Base-by-base conservation (phyloP, 2,888 invertebrate species). In the Disparrhopalites patrizii region DNA sequence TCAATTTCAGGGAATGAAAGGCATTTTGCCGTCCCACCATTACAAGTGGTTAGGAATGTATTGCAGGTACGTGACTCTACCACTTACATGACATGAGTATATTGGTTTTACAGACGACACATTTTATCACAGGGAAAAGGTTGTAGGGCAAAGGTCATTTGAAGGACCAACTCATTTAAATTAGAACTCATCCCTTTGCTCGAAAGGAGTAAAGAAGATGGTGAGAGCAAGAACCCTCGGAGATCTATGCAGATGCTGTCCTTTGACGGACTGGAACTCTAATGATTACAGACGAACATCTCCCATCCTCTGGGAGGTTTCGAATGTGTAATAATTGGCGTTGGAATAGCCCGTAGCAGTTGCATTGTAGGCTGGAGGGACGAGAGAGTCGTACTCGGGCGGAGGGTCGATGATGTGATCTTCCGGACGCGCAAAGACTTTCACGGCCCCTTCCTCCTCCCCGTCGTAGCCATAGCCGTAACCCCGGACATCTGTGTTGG, bases 331-430 rank as follows among this genome's bases (percentile, higher is more conserved):
- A 23, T 47, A 47, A 7, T 20, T 25, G 3, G 47, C 23, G 18
- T 30, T 33, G 40, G 52, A 23, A 8, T 43, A 30, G 23, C 40
- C 36, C 3, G 56, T 56, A 15, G 40, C 15, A 2, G 25, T 47
- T 13, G n/a, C 30, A 54, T 15, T 40, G 30, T 52, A 54, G 15
- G 64, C 10, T 1, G 64, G 64, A 23, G 63, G 63, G 1, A 63
- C 63, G 2, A 63, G 38, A 1, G 55, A 43, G 31, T 63, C 43
- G 27, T 63, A 63, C 27, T 50, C 20, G 10, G 57, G 57, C 7
- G 64, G 57, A 18, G 55, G 47, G 27, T 65, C 64, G 18, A 50
- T 33, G 28, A 31, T n/a, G 47, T 60, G 23, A 23, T 27, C 47
- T 1, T 20, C 60, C 30, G 15, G 28, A 4, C 23, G 15, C 2